phyloP scores from a whole-genome alignment of 2,113 vertebrate genomes.

The Ancistrus triradiatus region DNA sequence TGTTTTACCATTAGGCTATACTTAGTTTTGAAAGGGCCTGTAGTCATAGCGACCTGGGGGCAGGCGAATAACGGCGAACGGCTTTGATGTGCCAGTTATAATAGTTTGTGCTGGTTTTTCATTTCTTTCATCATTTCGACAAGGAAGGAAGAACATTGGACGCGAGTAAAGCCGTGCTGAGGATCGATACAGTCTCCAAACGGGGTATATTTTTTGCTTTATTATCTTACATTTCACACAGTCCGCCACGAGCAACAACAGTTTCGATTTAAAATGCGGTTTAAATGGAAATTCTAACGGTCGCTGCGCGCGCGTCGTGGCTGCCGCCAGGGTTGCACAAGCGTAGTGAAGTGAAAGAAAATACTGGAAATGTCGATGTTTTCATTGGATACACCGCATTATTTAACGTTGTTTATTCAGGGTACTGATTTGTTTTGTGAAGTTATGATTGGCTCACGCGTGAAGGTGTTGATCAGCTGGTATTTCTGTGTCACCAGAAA shows the following conservation, averaged over 20 bases:
- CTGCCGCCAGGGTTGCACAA: not conserved
- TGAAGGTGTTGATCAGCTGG: too few relatives aligned
- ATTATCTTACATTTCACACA: not conserved
- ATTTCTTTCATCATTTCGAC: constrained; percentile 2
- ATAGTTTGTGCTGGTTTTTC: not conserved
- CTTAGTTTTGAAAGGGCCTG: too few relatives aligned
- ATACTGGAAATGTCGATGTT: too few relatives aligned
- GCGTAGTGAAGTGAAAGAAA: not conserved
- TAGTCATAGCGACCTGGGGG: not conserved
- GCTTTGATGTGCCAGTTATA: not conserved
- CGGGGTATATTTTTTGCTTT: constrained; percentile 53
- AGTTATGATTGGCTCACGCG: too few relatives aligned
- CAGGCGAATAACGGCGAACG: not conserved
- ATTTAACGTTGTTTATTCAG: too few relatives aligned
- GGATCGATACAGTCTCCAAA: constrained; percentile 51
- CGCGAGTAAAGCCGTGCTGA: constrained; percentile 67
- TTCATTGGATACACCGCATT: too few relatives aligned
- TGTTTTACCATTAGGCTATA: too few relatives aligned
- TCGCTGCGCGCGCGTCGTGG: constrained; percentile 11
- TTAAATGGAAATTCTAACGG: constrained; percentile 1
- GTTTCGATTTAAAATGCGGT: too few relatives aligned
- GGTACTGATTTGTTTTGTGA: too few relatives aligned
- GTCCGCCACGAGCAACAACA: too few relatives aligned
- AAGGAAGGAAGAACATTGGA: constrained; percentile 63
- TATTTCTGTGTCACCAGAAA: too few relatives aligned